Conservation (phyloP, 2,113 vertebrate species). For the Terrapene triunguis region DNA sequence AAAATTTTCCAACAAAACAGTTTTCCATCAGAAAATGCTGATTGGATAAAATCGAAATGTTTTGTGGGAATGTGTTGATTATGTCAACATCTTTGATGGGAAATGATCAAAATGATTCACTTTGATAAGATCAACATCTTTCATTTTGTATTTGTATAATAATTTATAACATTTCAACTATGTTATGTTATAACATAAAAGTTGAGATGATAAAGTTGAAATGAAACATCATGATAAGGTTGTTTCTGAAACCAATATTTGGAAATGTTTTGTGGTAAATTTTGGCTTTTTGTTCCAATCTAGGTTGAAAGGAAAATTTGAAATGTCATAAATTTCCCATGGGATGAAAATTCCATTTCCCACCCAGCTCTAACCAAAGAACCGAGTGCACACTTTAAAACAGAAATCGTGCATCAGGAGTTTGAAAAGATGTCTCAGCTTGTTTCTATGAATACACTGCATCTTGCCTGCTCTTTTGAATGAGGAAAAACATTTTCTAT, state of each 20-base stretch:
- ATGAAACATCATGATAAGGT: not conserved
- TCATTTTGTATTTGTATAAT: not conserved
- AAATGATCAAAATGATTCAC: not conserved
- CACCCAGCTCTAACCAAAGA: not conserved
- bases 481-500: slow-evolving; percentile 47
- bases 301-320: not conserved
- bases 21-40: not conserved
- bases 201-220: not conserved
- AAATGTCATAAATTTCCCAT: not conserved
- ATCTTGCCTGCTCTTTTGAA: slow-evolving; percentile 46
- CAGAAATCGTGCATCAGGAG: not conserved
- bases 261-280: not conserved
- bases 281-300: not conserved
- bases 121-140: not conserved
- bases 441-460: slow-evolving; percentile 50
- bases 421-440: not conserved
- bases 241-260: not conserved
- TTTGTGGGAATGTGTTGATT: not conserved
- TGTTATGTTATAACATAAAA: not conserved
- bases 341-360: slow-evolving; percentile 10
- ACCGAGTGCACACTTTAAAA: not conserved
- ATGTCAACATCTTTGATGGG: not conserved
- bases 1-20: not conserved
- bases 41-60: not conserved
- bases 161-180: not conserved